phyloP scores from a whole-genome alignment of 2,113 vertebrate genomes.

The Melanocharis versteri region DNA sequence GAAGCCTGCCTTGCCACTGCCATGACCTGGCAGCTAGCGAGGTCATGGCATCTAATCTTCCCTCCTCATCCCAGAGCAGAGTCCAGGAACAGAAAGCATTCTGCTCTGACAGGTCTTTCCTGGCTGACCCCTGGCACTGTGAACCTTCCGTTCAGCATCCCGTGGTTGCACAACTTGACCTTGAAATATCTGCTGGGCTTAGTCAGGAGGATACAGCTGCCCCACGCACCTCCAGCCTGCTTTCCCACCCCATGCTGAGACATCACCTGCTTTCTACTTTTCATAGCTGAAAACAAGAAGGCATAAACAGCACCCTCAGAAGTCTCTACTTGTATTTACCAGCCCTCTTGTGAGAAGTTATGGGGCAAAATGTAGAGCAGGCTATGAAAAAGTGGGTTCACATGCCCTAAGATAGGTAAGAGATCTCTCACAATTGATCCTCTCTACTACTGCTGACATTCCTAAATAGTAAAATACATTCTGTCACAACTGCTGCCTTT shows the following conservation, averaged over 20 bases:
- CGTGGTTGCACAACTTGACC: background rate
- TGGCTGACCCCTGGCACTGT: background rate
- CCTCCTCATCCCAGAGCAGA: background rate
- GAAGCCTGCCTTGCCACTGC: background rate
- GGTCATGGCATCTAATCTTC: background rate
- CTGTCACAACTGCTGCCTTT: background rate
- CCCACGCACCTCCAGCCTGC: rapidly evolving
- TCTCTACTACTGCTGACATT: background rate
- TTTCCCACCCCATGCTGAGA: background rate
- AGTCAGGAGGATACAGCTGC: background rate
- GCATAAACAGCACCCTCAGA: background rate
- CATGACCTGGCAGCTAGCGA: background rate
- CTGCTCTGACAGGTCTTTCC: background rate
- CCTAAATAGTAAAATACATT: background rate
- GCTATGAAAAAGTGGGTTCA: background rate
- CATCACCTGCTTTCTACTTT: background rate
- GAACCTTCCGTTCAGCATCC: background rate
- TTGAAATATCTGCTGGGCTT: background rate
- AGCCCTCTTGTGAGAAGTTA: background rate
- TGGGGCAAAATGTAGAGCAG: background rate
- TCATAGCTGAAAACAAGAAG: background rate
- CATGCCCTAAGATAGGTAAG: background rate
- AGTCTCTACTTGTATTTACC: background rate
- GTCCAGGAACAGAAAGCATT: background rate
- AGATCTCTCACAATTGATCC: background rate